Evolutionary conservation across 2,888 invertebrate species (phyloP), one percentile per base, ranked within the genome.

Genomic region (Erebia palarica): DNA sequence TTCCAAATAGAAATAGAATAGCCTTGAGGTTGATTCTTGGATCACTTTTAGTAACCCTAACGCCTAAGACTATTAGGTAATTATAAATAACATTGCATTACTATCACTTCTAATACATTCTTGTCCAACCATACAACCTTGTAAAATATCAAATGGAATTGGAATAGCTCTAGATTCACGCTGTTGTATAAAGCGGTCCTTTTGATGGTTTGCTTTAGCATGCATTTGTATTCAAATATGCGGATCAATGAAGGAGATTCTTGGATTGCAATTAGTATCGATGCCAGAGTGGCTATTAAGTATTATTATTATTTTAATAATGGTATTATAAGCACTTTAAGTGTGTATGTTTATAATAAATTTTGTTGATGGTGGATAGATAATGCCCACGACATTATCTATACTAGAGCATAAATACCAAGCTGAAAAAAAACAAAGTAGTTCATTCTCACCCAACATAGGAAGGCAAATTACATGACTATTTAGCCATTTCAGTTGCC

Each of bases 141-240:
- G 14, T n/a, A n/a, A 16, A 51, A 51, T 51, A 51, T 51, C 51
- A 51, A 51, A 51, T 51, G 51, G 51, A n/a, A 51, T 51, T n/a
- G n/a, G n/a, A n/a, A n/a, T 51, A 7, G n/a, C 51, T 51, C 51
- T 51, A 1, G 7, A n/a, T 4, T n/a, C n/a, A n/a, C n/a, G 9
- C n/a, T 16, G 13, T 49, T 13, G 49, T 14, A 49, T 49, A 13
- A 49, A 49, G 1, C 49, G 36, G 36, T 36, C 36, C 7, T 36
- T 49, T 14, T 49, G 14, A 49, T 49, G 5, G 3, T 49, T 49
- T 13, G 5, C 13, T 0, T 11, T 13, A 49, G 49, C 49, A 49
- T 49, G 49, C 49, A 49, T 49, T 49, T 49, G 49, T 49, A 49
- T 49, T 49, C 49, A 13, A 49, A 49, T 49, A 36, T 36, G 36